phyloP scores from a whole-genome alignment of 2,888 invertebrate genomes.

The Crossocerus cetratus region DNA sequence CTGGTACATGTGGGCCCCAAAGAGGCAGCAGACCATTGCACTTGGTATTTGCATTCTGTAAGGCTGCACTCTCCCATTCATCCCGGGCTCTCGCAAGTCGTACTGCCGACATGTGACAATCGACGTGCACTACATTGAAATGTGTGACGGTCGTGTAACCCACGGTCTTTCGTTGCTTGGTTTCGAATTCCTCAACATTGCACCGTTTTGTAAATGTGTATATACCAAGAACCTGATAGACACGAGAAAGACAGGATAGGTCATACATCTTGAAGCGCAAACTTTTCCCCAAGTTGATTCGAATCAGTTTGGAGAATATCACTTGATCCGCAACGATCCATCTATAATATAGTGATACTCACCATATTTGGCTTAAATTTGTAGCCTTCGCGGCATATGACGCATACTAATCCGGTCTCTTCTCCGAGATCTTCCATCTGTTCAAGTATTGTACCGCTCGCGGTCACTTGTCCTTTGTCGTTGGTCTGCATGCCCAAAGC shows the following conservation, averaged over 20 bases:
- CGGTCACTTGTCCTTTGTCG: constrained; percentile 97
- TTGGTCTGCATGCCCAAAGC: constrained; percentile 97
- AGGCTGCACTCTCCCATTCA: constrained; percentile 98
- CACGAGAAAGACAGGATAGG: not conserved
- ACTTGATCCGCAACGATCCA: not conserved
- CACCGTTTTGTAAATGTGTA: constrained; percentile 98
- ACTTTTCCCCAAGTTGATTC: no score
- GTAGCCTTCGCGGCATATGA: constrained; percentile 98
- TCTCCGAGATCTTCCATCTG: constrained; percentile 97
- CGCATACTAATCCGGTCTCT: constrained; percentile 96
- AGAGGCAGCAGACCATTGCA: constrained; percentile 97
- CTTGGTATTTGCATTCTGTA: constrained; percentile 98
- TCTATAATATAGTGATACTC: not conserved
- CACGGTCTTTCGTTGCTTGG: constrained; percentile 90
- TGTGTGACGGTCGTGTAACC: constrained; percentile 97
- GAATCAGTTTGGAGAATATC: no score
- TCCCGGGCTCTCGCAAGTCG: constrained; percentile 85
- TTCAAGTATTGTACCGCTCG: constrained; percentile 92
- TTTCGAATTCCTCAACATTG: constrained; percentile 94
- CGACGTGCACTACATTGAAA: constrained; percentile 98
- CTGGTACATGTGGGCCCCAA: constrained; percentile 97
- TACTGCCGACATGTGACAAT: constrained; percentile 98
- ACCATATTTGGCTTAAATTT: constrained; percentile 95
- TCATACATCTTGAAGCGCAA: no score
- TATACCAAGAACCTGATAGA: constrained; percentile 88